Base-by-base conservation (phyloP, 2,113 vertebrate genomes). In the Rhagologus leucostigma region DNA sequence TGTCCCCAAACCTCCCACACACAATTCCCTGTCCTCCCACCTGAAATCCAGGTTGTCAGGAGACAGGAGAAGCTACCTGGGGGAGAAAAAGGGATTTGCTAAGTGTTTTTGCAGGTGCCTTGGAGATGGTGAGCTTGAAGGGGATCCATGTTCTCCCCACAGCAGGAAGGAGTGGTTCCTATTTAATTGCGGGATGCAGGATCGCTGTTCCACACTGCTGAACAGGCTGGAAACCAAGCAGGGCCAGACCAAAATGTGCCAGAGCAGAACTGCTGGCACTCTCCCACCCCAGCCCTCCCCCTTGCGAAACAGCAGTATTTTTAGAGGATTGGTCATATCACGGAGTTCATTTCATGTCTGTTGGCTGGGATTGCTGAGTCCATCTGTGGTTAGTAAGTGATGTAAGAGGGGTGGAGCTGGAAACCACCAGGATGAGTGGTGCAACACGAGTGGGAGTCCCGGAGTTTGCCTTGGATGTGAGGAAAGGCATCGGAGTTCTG, bases 41-140 rank as follows among this genome's bases (percentile, higher is more conserved):
- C 35, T 77, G 57, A 37, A 67, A 82, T n/a, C 20, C 5, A 2
- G 35, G n/a, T 4, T 67, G 42, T 26, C 75, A 65, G 62, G 65
- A 55, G 69, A 16, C 33, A 42, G 56, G 39, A 67, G 46, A 0
- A 0, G 16, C 46, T 30, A 17, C 49, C 39, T 5, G 1, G 29
- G 37, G 65, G 68, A 57, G 53, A 27, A 81, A 64, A 70, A 11
- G 20, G 21, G 49, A 59, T 75, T 41, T 47, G 32, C 56, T 22
- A 16, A 46, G 56, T 68, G 42, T 21, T 84, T 77, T 37, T 64
- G 52, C 39, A 44, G 41, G 37, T 82, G 68, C 56, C 33, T 53
- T 52, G 71, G 80, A 60, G 59, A 52, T 44, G 41, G 50, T 0
- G 4, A 53, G 62, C 0, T 0, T 30, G 29, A 42, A 55, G 39